A percentile compares a stretch with the other conserved stretches of the same genome.
These are phyloP conservation scores for Synchiropus splendidus DNA, from an alignment of 2,113 vertebrate species.

Conservation along the genomic window DNA sequence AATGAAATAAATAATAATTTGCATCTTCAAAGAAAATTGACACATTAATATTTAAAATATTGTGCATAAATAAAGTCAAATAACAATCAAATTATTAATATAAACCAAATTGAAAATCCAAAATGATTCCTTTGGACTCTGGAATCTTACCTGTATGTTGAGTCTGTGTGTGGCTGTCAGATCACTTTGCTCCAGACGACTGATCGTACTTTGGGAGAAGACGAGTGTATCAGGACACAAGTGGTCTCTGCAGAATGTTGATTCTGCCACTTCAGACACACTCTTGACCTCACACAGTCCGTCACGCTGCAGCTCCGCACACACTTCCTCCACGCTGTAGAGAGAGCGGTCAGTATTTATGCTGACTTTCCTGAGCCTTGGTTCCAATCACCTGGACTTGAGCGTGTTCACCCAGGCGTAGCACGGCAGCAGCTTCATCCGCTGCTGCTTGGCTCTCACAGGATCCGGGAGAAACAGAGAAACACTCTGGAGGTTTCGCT, in stretches of 20 bases:
- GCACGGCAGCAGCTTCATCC: constrained; percentile 68
- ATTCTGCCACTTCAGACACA: constrained; percentile 44
- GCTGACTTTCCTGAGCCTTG: no score
- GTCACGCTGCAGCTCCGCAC: constrained; percentile 50
- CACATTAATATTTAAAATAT: no score
- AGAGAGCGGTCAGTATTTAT: neutral
- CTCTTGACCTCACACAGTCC: constrained; percentile 67
- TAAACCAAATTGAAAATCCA: no score
- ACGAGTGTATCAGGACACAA: constrained; percentile 78
- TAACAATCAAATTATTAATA: no score
- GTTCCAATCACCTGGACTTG: constrained; percentile 69
- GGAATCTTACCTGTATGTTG: constrained; percentile 75
- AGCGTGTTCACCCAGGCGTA: constrained; percentile 82
- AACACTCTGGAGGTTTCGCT: constrained; percentile 73
- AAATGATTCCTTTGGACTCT: no score
- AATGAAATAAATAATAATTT: no score
- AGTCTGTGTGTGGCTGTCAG: constrained; percentile 65
- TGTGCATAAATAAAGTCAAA: no score
- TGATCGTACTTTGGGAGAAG: constrained; percentile 70
- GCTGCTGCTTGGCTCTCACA: constrained; percentile 70
- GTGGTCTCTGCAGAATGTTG: constrained; percentile 71
- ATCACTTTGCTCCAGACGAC: constrained; percentile 59
- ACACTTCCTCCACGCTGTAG: constrained; percentile 73
- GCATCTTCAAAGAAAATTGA: no score
- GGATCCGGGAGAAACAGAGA: constrained; percentile 72